A percentile compares a stretch with the other conserved stretches of the same genome.
Conservation (phyloP, 2,113 vertebrate genomes). For the Muntiacus reevesi region DNA sequence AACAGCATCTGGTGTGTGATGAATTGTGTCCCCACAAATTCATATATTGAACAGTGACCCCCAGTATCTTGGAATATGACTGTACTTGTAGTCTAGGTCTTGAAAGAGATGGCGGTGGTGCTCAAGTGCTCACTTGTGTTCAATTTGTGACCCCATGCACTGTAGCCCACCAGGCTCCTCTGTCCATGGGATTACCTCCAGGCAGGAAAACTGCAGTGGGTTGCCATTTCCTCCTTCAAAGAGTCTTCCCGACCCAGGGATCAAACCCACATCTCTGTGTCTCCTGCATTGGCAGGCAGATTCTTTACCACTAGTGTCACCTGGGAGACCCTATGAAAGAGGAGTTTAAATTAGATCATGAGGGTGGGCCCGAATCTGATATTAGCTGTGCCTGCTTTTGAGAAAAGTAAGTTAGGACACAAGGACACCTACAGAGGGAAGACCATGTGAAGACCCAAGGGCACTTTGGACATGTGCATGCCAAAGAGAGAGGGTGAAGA, state of each 20-base stretch:
- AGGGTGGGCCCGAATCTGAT: not conserved
- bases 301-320: not conserved
- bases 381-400: not conserved
- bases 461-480: not conserved
- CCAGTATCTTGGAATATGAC: not conserved
- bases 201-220: not conserved
- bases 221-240: not conserved
- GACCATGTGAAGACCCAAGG: not conserved
- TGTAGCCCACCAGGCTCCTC: not conserved
- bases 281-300: not conserved
- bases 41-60: not conserved
- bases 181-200: not conserved
- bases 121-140: not conserved
- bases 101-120: not conserved
- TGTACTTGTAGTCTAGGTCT: not conserved
- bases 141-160: not conserved
- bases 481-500: not conserved
- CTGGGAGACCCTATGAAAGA: not conserved
- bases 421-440: not conserved
- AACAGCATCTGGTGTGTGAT: too few relatives aligned
- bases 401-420: not conserved
- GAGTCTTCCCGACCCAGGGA: not conserved
- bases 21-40: not conserved
- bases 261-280: not conserved
- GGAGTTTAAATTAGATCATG: not conserved